These are phyloP conservation scores for Ageneiosus marmoratus DNA, from an alignment of 2,113 vertebrate species.

Conservation along the genomic window DNA sequence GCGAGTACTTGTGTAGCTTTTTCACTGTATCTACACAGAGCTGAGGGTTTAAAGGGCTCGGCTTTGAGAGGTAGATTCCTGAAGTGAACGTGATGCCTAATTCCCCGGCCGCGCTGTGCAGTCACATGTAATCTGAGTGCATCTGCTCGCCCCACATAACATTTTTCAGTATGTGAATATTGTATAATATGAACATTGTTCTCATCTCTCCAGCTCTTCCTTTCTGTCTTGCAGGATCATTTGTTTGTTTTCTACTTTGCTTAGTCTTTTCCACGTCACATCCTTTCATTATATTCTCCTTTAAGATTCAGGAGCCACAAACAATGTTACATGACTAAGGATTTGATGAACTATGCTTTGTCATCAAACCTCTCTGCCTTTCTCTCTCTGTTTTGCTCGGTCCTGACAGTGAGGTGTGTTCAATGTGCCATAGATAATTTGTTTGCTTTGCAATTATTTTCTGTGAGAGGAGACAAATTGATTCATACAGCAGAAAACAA, in stretches of 20 bases:
- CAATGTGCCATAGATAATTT: slow-evolving; percentile 89
- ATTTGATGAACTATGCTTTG: slow-evolving; percentile 33
- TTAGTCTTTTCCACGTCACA: background rate
- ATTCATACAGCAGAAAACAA: slow-evolving; percentile 77
- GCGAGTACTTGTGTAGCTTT: background rate
- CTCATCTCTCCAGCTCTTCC: slow-evolving; percentile 3
- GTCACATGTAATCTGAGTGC: slow-evolving; percentile 68
- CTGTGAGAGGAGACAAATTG: slow-evolving; percentile 94
- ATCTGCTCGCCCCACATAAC: slow-evolving; percentile 62
- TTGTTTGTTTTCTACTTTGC: slow-evolving; percentile 5
- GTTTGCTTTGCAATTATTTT: slow-evolving; percentile 99
- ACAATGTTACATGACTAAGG: slow-evolving; percentile 48
- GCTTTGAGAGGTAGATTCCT: slow-evolving; percentile 6
- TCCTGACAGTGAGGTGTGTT: slow-evolving; percentile 75
- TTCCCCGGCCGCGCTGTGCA: slow-evolving; percentile 55
- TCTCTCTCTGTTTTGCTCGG: slow-evolving; percentile 30
- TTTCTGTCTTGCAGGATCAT: background rate
- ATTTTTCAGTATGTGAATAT: background rate
- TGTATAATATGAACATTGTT: slow-evolving; percentile 65
- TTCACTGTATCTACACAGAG: background rate
- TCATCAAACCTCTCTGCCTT: slow-evolving; percentile 24
- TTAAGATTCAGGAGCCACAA: slow-evolving; percentile 10
- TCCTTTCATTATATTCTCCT: background rate
- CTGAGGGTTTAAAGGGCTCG: background rate
- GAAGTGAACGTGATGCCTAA: background rate